Percentiles rank a stretch among this genome's conserved stretches.
Evolutionary conservation across 2,113 vertebrate species (phyloP).

Genomic region (rabbit (Oryctolagus cuniculus)): mOryCun1.1 NC_091445.1:75834501-75835000

Average conservation of each 20-base stretch:
- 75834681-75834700: not conserved
- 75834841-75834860: rapidly evolving
- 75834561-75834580: constrained; percentile 76
- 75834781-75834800: not conserved
- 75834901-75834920: not conserved
- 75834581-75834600: constrained; percentile 66
- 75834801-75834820: not conserved
- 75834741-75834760: not conserved
- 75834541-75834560: constrained; percentile 76
- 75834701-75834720: not conserved
- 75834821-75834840: not conserved
- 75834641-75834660: constrained; percentile 78
- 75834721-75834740: not conserved
- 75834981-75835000: not conserved
- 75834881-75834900: not conserved
- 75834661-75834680: not conserved
- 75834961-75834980: not conserved
- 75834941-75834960: not conserved
- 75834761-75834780: not conserved
- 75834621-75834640: constrained; percentile 80
- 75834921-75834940: not conserved
- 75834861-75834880: not conserved
- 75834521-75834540: constrained; percentile 86
- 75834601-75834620: constrained; percentile 84
- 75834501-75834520: constrained; percentile 73